A percentile compares a stretch with the other conserved stretches of the same genome.
Conservation (phyloP, 2,888 invertebrate genomes). For the Hirtodrosophila cameraria region DNA sequence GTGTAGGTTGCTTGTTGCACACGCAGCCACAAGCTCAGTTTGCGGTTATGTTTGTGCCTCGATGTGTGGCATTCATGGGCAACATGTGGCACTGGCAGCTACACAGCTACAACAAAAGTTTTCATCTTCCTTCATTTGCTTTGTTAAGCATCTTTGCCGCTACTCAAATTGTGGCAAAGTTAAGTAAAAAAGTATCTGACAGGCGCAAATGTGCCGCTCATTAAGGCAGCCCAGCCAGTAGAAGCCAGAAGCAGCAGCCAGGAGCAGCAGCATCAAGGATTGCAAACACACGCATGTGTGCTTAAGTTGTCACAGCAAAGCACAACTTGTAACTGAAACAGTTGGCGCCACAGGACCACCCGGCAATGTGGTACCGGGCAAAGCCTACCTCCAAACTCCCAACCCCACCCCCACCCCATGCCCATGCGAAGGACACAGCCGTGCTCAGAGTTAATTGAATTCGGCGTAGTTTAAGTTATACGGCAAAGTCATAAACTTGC, state of each 20-base stretch:
- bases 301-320: conserved; percentile 48
- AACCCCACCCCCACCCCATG: background rate
- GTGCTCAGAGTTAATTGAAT: conserved; percentile 67
- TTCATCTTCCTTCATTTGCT: conserved; percentile 35
- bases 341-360: conserved; percentile 35
- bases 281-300: conserved; percentile 6
- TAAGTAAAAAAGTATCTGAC: conserved; percentile 43
- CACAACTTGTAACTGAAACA: conserved; percentile 33
- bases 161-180: conserved; percentile 42
- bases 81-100: conserved; percentile 30
- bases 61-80: conserved; percentile 31
- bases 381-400: too few relatives aligned
- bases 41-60: conserved; percentile 35
- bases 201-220: conserved; percentile 41
- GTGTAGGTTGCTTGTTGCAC: conserved; percentile 36
- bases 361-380: conserved; percentile 33
- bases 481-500: conserved; percentile 65
- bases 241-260: conserved; percentile 1
- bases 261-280: conserved; percentile 2
- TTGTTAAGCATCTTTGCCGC: conserved; percentile 45
- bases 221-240: conserved; percentile 24
- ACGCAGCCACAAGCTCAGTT: conserved; percentile 15
- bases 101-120: conserved; percentile 14
- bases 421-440: conserved; percentile 11
- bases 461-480: conserved; percentile 69